Percentiles rank a stretch among this genome's conserved stretches.
Conservation (phyloP, 1,140 invertebrate genomes). For the Popillia japonica region DNA sequence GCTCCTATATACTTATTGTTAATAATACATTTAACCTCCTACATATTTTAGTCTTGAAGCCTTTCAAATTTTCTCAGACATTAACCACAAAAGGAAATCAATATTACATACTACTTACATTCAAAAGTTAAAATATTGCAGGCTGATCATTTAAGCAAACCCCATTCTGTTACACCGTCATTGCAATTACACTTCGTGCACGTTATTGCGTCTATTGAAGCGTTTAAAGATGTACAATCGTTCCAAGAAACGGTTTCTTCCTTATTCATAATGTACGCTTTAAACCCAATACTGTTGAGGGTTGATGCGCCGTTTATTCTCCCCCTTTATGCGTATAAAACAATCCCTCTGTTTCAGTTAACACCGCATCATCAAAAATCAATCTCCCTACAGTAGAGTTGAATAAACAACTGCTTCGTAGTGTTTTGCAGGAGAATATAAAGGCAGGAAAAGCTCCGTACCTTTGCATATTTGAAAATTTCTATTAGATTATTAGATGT, state of each 20-base stretch:
- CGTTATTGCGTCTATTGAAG: background rate
- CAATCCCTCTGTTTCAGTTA: conserved; percentile 38
- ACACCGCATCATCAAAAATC: conserved; percentile 38
- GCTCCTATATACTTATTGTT: too few species aligned
- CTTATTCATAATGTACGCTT: conserved; percentile 43
- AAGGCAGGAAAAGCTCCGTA: background rate
- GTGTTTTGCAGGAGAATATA: background rate
- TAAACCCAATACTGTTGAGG: conserved; percentile 42
- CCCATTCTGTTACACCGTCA: too few species aligned
- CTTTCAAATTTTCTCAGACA: too few species aligned
- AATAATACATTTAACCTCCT: too few species aligned
- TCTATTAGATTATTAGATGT: too few species aligned
- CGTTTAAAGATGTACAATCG: conserved; percentile 2
- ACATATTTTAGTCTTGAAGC: too few species aligned
- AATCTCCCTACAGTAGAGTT: background rate
- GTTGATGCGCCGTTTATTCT: conserved; percentile 39
- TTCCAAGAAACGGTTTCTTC: conserved; percentile 27
- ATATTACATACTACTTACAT: too few species aligned
- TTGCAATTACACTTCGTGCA: too few species aligned
- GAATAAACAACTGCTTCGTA: conserved; percentile 6
- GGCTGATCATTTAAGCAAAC: too few species aligned
- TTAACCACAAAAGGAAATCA: too few species aligned
- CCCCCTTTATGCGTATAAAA: conserved; percentile 34
- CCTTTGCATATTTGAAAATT: background rate
- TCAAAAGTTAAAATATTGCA: too few species aligned